phyloP scores from a whole-genome alignment of 2,797 vertebrate species.

The Zalophus californianus region DNA sequence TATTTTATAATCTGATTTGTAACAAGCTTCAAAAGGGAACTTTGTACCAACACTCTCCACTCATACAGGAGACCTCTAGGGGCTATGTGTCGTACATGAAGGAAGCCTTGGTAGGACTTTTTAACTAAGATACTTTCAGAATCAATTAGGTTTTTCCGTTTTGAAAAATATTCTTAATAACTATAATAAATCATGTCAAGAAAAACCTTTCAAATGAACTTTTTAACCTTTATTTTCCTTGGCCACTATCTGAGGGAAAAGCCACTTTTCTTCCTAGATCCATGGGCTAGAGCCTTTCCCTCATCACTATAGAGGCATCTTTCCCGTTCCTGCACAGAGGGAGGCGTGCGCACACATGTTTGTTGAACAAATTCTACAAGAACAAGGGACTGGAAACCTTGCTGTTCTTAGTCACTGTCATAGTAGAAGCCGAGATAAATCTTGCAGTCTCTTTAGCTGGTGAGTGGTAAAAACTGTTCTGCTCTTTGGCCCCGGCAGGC shows the following conservation, averaged over 20 bases:
- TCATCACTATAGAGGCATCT: background rate
- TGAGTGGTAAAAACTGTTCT: background rate
- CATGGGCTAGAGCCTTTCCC: background rate
- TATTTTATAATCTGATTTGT: background rate
- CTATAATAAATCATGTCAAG: slow-evolving; percentile 14
- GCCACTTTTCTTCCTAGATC: background rate
- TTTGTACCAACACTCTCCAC: background rate
- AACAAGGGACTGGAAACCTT: background rate
- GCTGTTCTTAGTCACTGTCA: background rate
- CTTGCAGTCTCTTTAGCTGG: background rate
- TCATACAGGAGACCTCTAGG: background rate
- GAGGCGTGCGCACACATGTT: background rate
- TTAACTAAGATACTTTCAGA: slow-evolving; percentile 13
- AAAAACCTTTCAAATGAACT: background rate
- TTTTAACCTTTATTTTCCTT: background rate
- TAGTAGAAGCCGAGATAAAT: background rate
- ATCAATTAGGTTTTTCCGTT: background rate
- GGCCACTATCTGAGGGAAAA: background rate
- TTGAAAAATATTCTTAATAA: slow-evolving; percentile 34
- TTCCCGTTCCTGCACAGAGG: background rate
- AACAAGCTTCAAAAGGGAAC: background rate
- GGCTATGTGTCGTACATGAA: background rate
- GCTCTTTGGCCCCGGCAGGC: background rate
- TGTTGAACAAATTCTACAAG: background rate
- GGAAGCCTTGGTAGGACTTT: background rate